A percentile compares a stretch with the other conserved stretches of the same genome.
Conservation (phyloP, 1,140 invertebrate species). For the Aphis craccivora region DNA sequence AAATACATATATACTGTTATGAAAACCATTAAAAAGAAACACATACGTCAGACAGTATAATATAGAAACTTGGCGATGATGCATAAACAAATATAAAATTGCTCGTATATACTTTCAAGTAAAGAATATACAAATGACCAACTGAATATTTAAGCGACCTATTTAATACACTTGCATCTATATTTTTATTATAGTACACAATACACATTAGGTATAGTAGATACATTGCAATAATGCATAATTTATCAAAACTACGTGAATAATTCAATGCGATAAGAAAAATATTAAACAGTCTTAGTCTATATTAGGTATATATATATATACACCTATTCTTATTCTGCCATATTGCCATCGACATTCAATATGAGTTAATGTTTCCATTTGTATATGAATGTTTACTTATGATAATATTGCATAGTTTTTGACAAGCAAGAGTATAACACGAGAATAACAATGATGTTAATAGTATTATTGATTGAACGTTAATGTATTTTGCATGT, state of each 20-base stretch:
- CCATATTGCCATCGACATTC: neutral
- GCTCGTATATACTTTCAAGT: neutral
- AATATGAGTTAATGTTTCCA: slow-evolving; percentile 8
- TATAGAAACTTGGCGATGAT: neutral
- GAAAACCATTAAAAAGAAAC: neutral
- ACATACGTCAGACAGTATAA: neutral
- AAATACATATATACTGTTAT: neutral
- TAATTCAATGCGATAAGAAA: slow-evolving; percentile 19
- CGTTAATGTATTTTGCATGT: slow-evolving; percentile 8
- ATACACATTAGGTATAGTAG: neutral
- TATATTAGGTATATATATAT: neutral
- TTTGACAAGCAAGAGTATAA: slow-evolving; percentile 14
- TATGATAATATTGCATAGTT: neutral
- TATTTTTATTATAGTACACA: slow-evolving; percentile 5
- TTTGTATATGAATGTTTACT: slow-evolving; percentile 31
- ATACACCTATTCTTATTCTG: neutral
- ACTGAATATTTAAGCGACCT: neutral
- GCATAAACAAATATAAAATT: slow-evolving; percentile 9
- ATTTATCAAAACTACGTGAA: neutral
- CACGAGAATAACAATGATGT: neutral
- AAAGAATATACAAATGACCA: slow-evolving; percentile 8
- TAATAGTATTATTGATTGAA: neutral
- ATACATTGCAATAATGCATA: neutral
- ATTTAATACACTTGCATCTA: neutral
- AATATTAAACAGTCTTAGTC: slow-evolving; percentile 12